Evolutionary conservation across 1,140 invertebrate genomes (phyloP), one percentile per base, ranked within the genome.

Genomic region (Drosophila nebulosa): DNA sequence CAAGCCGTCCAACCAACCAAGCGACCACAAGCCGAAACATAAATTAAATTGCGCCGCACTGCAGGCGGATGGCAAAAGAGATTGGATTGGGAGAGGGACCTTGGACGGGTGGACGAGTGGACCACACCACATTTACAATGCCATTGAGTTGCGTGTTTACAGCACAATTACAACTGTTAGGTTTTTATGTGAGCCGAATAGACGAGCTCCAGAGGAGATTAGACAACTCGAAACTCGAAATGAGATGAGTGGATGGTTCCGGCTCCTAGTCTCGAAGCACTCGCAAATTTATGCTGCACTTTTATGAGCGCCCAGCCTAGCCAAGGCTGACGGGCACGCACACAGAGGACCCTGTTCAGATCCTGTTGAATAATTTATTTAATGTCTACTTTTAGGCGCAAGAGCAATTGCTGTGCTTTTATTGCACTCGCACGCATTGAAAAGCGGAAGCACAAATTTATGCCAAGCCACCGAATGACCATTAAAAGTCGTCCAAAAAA

Each of bases 101-200:
- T n/a, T n/a, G n/a, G n/a, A 51, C 35, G 2, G 61, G 74, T 74
- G 52, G 55, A n/a, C n/a, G 2, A 16, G 58, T 16, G 30, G 39
- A 39, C 16, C 16, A 3, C 16, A 26, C 7, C 21, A 27, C 74
- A 79, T 83, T 88, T 78, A 67, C 72, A 88, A 81, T 72, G 74
- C 72, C 83, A 88, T 88, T 81, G 72, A 88, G 83, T 83, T 88
- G 83, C 84, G 83, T 88, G 83, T 88, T 88, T 88, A 88, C 83
- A 88, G 84, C 83, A 70, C 78, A 88, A 88, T 88, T 88, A 88
- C 83, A 88, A 88, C 75, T 77, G 83, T 88, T 88, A 73, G 84
- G 75, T 88, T 88, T 46, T 88, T 88, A 88, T 81, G 78, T 46
- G 78, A 61, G 68, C 70, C 78, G 74, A 72, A 85, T 76, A 69